Evolutionary conservation across 1,140 invertebrate species (phyloP), one percentile per base, ranked within the genome.

Genomic region (Aradophagus sp.): DNA sequence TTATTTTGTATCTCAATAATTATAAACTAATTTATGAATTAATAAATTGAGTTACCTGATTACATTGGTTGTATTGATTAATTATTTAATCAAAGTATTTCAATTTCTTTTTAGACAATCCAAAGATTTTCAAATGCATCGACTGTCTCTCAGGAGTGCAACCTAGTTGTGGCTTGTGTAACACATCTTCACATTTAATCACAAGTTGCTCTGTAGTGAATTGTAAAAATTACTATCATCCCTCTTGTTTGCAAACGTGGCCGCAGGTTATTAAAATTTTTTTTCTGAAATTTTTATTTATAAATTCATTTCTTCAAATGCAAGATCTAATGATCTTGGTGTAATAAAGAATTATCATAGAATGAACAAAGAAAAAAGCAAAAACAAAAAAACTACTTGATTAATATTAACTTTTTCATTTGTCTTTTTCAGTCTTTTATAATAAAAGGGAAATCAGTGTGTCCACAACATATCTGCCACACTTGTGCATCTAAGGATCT

Each of bases 391-490:
- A 4, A 23, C 4, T 8, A 23, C 8, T 23, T 5, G 20, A 23
- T 23, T 4, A 23, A 5, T 23, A 23, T 23, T 23, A 23, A 5
- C 20, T 23, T 23, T 5, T 8, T 23, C 4, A 23, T 23, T 35
- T 48, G 1, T 39, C 12, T 6, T 63, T 66, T 73, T 5, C 16
- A 74, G 65, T 23, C 61, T 0, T 10, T 56, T 0, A 44, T n/a
- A 5, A 5, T 53, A 1, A 47, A 50, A 36, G 36, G 6, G 1
- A 42, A 61, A 19, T 19, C 27, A 0, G 8, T 63, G 5, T 69
- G 71, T 44, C 48, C 71, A 1, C 59, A 68, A 29, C 71, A 74
- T n/a, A 31, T 62, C 0, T 74, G 71, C 11, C 71, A 74, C n/a
- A 66, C 61, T 3, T 74, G 71, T n/a, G 11, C 44, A 10, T 35